Evolutionary conservation across 2,888 invertebrate genomes (phyloP).

Genomic region (Ochlodes sylvanus): DNA sequence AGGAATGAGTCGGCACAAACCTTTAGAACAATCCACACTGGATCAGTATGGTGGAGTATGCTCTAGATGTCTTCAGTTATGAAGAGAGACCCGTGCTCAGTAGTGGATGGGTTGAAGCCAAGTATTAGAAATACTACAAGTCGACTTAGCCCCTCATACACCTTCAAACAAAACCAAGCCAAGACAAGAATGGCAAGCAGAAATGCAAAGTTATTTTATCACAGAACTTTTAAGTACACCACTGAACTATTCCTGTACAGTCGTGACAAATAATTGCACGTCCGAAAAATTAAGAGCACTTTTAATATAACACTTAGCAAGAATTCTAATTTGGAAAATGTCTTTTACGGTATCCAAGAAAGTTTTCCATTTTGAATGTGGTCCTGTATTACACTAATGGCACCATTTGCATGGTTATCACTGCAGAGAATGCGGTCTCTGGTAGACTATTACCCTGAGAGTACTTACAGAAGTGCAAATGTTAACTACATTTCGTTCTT

Average conservation of each 20-base stretch:
- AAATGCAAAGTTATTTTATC: background rate
- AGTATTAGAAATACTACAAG: too few species aligned
- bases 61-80: too few species aligned
- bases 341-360: background rate
- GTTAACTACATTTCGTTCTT: too few species aligned
- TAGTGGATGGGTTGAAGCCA: too few species aligned
- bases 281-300: background rate
- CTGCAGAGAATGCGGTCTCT: background rate
- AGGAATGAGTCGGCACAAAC: too few species aligned
- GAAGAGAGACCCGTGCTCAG: background rate
- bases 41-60: too few species aligned
- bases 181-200: background rate
- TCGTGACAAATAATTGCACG: background rate
- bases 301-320: conserved; percentile 1
- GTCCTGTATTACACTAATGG: conserved; percentile 1
- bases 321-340: conserved; percentile 5
- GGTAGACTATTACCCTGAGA: background rate
- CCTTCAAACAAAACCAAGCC: background rate
- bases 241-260: background rate
- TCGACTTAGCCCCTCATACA: too few species aligned
- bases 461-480: background rate
- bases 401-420: conserved; percentile 8
- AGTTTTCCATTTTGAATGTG: conserved; percentile 5
- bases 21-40: too few species aligned
- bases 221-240: background rate